phyloP scores from a whole-genome alignment of 1,140 invertebrate genomes.

The Galleria mellonella region DNA sequence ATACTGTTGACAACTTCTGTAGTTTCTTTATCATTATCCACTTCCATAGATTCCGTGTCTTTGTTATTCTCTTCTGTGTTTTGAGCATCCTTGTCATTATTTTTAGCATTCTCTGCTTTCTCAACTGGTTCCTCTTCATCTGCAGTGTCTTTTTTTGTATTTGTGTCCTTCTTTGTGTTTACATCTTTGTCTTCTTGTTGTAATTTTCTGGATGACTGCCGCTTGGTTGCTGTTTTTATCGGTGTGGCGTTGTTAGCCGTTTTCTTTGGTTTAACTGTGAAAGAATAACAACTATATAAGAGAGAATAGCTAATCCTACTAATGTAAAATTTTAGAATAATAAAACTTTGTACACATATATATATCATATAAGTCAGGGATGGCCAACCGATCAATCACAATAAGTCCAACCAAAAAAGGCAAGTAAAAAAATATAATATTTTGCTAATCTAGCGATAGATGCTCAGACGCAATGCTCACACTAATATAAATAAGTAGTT shows the following conservation, averaged over 20 bases:
- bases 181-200: conserved; percentile 27
- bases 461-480: too few relatives aligned
- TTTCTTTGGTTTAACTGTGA: conserved; percentile 49
- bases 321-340: too few relatives aligned
- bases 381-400: too few relatives aligned
- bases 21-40: conserved; percentile 2
- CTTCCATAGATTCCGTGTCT: conserved; percentile 8
- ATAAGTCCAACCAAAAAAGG: too few relatives aligned
- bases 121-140: conserved; percentile 1
- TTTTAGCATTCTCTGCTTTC: not conserved
- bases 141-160: conserved; percentile 12
- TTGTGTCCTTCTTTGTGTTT: conserved; percentile 11
- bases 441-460: too few relatives aligned
- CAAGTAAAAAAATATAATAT: too few relatives aligned
- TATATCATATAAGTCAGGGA: too few relatives aligned
- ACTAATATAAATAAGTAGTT: too few relatives aligned
- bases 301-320: too few relatives aligned
- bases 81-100: conserved; percentile 13
- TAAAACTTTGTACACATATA: too few relatives aligned
- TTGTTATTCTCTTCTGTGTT: conserved; percentile 10
- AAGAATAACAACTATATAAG: not conserved
- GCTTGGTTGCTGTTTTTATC: conserved; percentile 33
- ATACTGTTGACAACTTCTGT: too few relatives aligned
- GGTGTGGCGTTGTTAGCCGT: conserved; percentile 33
- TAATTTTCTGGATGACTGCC: conserved; percentile 41